Evolutionary conservation across 2,888 invertebrate genomes (phyloP).

Genomic region (Ernsta delagoae): DNA sequence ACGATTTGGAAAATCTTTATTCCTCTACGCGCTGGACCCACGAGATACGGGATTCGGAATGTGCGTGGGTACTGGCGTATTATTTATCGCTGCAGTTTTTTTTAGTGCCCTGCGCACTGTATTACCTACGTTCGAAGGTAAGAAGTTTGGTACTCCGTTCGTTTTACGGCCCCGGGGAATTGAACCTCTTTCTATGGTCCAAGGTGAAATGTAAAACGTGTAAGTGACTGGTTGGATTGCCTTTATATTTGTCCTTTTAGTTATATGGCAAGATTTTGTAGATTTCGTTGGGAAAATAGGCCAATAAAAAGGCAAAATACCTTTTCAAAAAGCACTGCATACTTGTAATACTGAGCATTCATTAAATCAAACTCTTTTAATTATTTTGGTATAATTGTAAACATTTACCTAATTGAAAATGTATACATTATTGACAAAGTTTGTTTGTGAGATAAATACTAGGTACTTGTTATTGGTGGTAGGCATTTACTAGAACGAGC

Average conservation of each 20-base stretch:
- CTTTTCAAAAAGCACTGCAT: too few species aligned
- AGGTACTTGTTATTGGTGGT: too few species aligned
- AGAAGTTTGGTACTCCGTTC: conserved; percentile 48
- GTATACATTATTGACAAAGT: too few species aligned
- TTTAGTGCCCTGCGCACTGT: conserved; percentile 42
- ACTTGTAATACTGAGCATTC: too few species aligned
- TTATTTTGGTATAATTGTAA: too few species aligned
- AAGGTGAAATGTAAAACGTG: conserved; percentile 26
- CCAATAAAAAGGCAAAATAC: too few species aligned
- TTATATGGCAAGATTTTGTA: neutral
- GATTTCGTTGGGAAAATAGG: too few species aligned
- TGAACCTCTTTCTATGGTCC: conserved; percentile 27
- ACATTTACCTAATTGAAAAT: too few species aligned
- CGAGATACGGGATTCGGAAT: conserved; percentile 57
- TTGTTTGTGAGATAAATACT: too few species aligned
- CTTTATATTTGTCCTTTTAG: conserved; percentile 16
- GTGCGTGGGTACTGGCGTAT: conserved; percentile 53
- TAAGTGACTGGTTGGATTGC: conserved; percentile 18
- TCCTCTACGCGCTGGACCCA: conserved; percentile 54
- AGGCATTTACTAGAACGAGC: too few species aligned
- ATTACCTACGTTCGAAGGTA: conserved; percentile 62
- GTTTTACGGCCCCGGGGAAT: conserved; percentile 55
- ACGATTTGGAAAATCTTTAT: too few species aligned
- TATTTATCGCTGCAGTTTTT: conserved; percentile 71
- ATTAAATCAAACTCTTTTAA: too few species aligned